Conservation (phyloP, 1,140 invertebrate species). For the Drosophila novamexicana region DNA sequence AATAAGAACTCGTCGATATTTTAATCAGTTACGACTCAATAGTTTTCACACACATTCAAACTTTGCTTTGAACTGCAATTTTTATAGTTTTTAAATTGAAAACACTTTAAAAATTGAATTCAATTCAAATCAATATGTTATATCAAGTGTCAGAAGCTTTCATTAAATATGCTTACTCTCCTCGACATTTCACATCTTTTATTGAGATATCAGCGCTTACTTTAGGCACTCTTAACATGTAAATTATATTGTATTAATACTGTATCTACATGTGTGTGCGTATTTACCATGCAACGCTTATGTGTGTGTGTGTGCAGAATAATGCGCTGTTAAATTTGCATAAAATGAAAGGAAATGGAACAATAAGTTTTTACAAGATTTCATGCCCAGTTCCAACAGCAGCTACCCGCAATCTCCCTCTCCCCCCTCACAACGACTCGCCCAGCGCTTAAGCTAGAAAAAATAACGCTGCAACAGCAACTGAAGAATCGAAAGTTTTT, state of each 20-base stretch:
- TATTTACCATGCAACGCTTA: constrained; percentile 13
- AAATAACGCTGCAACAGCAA: constrained; percentile 42
- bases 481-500: constrained; percentile 74
- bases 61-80: too few species aligned
- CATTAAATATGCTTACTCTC: too few species aligned
- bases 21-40: too few species aligned
- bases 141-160: too few species aligned
- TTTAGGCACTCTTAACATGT: too few species aligned
- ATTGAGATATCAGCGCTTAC: too few species aligned
- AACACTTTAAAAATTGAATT: too few species aligned
- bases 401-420: not conserved
- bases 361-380: constrained; percentile 75
- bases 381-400: constrained; percentile 10
- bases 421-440: not conserved
- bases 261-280: constrained; percentile 18
- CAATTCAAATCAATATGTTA: too few species aligned
- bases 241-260: not conserved
- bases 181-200: too few species aligned
- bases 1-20: not conserved
- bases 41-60: too few species aligned
- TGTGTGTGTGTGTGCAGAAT: constrained; percentile 41
- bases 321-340: constrained; percentile 75
- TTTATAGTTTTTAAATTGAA: too few species aligned
- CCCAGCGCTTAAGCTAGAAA: constrained; percentile 13
- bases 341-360: constrained; percentile 78